phyloP scores from a whole-genome alignment of 2,113 vertebrate species.

The Nanorana parkeri region DNA sequence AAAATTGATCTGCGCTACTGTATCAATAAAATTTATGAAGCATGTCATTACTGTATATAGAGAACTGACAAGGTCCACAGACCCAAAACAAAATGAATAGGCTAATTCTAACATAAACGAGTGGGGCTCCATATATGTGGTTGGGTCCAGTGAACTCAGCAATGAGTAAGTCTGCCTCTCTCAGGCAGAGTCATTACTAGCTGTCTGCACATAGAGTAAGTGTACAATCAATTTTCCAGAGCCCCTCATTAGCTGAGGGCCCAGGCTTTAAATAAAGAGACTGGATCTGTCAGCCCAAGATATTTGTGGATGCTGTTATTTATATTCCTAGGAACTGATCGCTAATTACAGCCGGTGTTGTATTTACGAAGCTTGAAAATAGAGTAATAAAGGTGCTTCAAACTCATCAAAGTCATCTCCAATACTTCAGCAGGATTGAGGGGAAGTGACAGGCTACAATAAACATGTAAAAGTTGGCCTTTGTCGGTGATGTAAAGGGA shows the following conservation, averaged over 20 bases:
- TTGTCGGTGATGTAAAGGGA: too few relatives aligned
- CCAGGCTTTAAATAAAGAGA: neutral
- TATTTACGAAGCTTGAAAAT: neutral
- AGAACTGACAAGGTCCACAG: conserved; percentile 36
- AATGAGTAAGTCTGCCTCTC: conserved; percentile 18
- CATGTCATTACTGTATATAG: conserved; percentile 52
- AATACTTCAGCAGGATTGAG: neutral
- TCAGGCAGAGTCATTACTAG: conserved; percentile 45
- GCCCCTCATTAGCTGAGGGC: conserved; percentile 34
- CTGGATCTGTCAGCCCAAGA: neutral
- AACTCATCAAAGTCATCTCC: neutral
- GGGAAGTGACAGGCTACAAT: too few relatives aligned
- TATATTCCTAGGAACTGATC: neutral
- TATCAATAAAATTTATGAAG: conserved; percentile 58
- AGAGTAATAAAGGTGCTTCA: neutral
- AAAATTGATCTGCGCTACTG: conserved; percentile 42
- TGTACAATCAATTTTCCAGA: conserved; percentile 27
- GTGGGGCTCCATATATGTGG: conserved; percentile 12
- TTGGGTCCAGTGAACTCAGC: conserved; percentile 32
- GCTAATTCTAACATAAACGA: conserved; percentile 47
- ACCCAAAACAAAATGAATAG: conserved; percentile 55
- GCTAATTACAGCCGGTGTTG: neutral
- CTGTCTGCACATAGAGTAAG: conserved; percentile 14
- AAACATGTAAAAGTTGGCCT: too few relatives aligned
- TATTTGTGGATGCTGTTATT: neutral